Conservation (phyloP, 92 coral and sea anemone species). For the Porites rus region DNA sequence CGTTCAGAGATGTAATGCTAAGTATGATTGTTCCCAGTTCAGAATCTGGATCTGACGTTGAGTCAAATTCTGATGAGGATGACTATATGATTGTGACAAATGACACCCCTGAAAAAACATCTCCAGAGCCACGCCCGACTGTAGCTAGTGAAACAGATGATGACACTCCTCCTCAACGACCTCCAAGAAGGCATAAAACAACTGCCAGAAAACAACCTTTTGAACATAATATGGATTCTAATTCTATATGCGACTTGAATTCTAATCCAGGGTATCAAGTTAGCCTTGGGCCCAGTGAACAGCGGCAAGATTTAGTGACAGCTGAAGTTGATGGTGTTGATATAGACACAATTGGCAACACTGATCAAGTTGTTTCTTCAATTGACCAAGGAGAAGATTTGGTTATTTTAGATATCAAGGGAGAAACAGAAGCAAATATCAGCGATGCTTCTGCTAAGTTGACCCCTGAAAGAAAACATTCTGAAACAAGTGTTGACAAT, state of each 20-base stretch:
- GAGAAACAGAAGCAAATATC: constrained; percentile 30
- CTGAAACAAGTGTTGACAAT: constrained; percentile 19
- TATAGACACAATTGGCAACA: constrained; percentile 69
- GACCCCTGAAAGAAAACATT: constrained; percentile 19
- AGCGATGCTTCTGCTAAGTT: constrained; percentile 1
- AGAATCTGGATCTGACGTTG: constrained; percentile 78
- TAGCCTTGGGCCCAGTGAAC: constrained; percentile 13
- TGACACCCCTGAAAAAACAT: constrained; percentile 21
- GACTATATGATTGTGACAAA: constrained; percentile 30
- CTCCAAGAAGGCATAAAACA: constrained; percentile 57
- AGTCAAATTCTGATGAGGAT: constrained; percentile 78
- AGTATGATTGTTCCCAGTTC: constrained; percentile 82
- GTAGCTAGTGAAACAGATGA: constrained; percentile 39
- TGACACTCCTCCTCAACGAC: constrained; percentile 48
- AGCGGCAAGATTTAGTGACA: constrained; percentile 21
- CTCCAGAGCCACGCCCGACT: neutral
- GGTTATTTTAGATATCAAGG: constrained; percentile 79
- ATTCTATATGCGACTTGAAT: neutral
- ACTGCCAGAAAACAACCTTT: neutral
- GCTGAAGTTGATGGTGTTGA: constrained; percentile 85
- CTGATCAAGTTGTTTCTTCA: constrained; percentile 64
- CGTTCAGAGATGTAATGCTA: constrained; percentile 76
- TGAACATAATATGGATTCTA: neutral
- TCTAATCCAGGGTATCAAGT: constrained; percentile 22
- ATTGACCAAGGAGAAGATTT: constrained; percentile 88